Evolutionary conservation across 1,140 invertebrate genomes (phyloP), one percentile per base, ranked within the genome.

Genomic region (Cepaea nemoralis): DNA sequence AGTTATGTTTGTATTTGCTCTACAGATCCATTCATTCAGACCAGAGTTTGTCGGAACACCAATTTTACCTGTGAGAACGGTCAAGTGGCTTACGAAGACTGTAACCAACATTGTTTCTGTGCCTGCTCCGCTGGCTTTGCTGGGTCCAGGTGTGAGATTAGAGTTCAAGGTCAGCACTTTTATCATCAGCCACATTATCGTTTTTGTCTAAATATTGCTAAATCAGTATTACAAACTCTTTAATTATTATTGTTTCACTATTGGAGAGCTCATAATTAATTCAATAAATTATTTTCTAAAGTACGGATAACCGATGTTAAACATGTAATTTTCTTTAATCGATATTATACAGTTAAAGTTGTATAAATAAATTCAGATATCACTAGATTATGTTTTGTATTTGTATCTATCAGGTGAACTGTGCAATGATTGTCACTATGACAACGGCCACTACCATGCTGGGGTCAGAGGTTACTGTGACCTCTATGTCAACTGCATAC

Each of bases 61-160:
- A 73, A 83, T 27, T 31, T 31, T 37, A n/a, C 19, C 8, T 84
- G 83, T 67, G 22, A 67, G 31, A 84, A 84, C 76, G 55, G 55
- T 24, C 83, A 82, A 33, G 24, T 22, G 0, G 79, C 83, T 27
- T 33, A 66, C 31, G 8, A 31, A 45, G 76, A 84, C 45, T 84
- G 80, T 67, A 27, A 77, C 22, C 80, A 77, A 0, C 75, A 77
- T 19, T 84, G 83, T 31, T 19, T 78, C 66, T 84, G 83, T 50
- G 40, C 31, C 12, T 84, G 83, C 45, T 37, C 42, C 48, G 16
- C 33, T 19, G 31, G 50, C 6, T 71, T 63, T 63, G 69, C 80
- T 33, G 83, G 83, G 19, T 12, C 55, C 35, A 59, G 78, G 35
- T 84, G 83, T 78, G 80, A 84, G 40, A 77, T 81, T 16, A 59